These are phyloP conservation scores for Euzophera pinguis DNA, from an alignment of 2,888 invertebrate genomes.

Conservation along the genomic window DNA sequence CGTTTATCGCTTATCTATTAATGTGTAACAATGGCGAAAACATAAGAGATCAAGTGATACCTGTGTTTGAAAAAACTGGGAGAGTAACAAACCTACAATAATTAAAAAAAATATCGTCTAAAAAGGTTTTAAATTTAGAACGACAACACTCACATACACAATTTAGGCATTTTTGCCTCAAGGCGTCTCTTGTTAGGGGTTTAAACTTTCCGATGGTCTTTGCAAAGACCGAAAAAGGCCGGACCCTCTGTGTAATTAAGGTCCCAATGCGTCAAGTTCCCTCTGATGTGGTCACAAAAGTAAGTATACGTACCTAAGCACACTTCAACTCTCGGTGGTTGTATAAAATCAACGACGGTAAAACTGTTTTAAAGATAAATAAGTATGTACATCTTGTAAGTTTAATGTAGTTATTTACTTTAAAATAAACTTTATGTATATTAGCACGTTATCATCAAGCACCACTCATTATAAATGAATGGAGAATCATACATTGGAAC, in stretches of 20 bases:
- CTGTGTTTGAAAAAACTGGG: too few relatives aligned
- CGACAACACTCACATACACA: not conserved
- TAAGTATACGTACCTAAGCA: conserved; percentile 35
- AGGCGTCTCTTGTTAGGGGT: not conserved
- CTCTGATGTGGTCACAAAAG: conserved; percentile 60
- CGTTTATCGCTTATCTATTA: too few relatives aligned
- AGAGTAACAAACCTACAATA: too few relatives aligned
- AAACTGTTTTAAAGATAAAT: not conserved
- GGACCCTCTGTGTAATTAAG: conserved; percentile 60
- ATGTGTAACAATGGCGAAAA: too few relatives aligned
- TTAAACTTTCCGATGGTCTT: conserved; percentile 50
- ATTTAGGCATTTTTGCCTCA: not conserved
- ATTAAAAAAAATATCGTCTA: too few relatives aligned
- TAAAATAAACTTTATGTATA: too few relatives aligned
- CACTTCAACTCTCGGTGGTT: conserved; percentile 21
- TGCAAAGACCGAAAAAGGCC: conserved; percentile 46
- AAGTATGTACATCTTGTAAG: not conserved
- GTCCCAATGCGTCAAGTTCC: conserved; percentile 57
- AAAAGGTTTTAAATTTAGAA: not conserved
- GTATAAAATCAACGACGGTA: conserved; percentile 22
- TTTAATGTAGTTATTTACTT: too few relatives aligned
- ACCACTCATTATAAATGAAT: too few relatives aligned
- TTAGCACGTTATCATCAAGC: too few relatives aligned
- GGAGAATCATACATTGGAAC: too few relatives aligned
- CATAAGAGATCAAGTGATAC: too few relatives aligned